Evolutionary conservation across 2,888 invertebrate species (phyloP), one percentile per base, ranked within the genome.

Genomic region (Scaptomyza flava): DNA sequence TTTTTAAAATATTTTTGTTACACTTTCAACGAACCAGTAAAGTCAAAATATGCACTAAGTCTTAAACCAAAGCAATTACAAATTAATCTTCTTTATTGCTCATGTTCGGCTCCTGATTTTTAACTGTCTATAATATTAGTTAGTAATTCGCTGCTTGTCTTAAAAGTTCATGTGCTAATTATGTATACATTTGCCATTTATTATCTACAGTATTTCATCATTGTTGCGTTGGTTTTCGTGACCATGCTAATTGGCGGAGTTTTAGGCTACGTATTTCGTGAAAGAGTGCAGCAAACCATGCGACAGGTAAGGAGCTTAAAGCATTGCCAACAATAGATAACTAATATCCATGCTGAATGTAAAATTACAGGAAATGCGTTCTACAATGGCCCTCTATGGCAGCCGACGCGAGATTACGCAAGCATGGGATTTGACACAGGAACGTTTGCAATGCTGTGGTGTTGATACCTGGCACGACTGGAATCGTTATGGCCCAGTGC

Each of bases 191-290:
- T 67, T 66, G 52, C 33, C 14, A 38, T 41, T 41, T 51, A 65
- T 51, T 63, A 73, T 79, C 77, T 73, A 72, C 93, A 97, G 97
- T 97, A 97, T 92, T 97, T 98, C 93, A 96, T 98, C 83, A 94
- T 97, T 27, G 94, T 98, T 53, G 95, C 98, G 90, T 93, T 98
- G 79, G 95, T 98, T 80, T 97, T 98, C 93, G 96, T 98, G 72
- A 96, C 96, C 71, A 96, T 98, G 95, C 93, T 98, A 74, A 96
- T 98, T 67, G 98, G 98, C 38, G 98, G 97, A 45, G 96, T 98
- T 72, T 93, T 98, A 60, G 96, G 97, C 57, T 98, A 97, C 91
- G 97, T 98, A 52, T 98, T 98, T 93, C 94, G 97, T 46, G 96
- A 96, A 89, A 96, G 97, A 92, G 96, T 98, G 34, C 92, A 95